These are phyloP conservation scores for Drosophila parthenogenetica DNA, from an alignment of 2,888 invertebrate species.

Conservation along the genomic window DNA sequence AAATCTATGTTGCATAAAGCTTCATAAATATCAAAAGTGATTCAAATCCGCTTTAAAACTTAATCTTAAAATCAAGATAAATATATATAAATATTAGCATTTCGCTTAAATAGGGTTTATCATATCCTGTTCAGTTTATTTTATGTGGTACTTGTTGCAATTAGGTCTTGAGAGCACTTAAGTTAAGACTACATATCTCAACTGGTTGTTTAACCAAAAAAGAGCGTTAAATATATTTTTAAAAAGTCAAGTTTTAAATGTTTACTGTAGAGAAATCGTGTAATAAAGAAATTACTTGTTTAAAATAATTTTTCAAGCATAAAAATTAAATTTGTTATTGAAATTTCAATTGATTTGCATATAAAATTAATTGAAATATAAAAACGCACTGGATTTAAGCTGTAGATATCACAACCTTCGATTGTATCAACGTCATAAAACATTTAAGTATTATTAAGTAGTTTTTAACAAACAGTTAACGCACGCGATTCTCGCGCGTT, in stretches of 20 bases:
- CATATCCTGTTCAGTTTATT: background rate
- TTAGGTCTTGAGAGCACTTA: constrained; percentile 4
- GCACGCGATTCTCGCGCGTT: constrained; percentile 41
- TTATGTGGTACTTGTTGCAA: background rate
- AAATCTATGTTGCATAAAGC: no score
- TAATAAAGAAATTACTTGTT: background rate
- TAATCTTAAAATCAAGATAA: background rate
- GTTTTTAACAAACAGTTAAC: constrained; percentile 6
- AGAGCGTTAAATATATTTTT: no score
- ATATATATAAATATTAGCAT: background rate
- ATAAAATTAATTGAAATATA: background rate
- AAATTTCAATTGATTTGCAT: background rate
- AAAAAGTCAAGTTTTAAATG: no score
- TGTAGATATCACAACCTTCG: constrained; percentile 12
- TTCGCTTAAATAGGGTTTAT: background rate
- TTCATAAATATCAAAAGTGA: no score
- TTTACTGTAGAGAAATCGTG: background rate
- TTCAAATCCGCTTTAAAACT: background rate
- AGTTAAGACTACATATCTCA: background rate
- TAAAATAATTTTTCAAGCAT: background rate
- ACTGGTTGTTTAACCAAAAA: constrained; percentile 9
- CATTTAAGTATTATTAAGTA: constrained; percentile 16
- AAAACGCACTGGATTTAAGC: constrained; percentile 3
- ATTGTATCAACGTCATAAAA: constrained; percentile 4
- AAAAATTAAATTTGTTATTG: background rate